Percentiles rank a stretch among this genome's conserved stretches.
phyloP scores from a whole-genome alignment of 2,888 invertebrate genomes.

The Odontothrips loti region DNA sequence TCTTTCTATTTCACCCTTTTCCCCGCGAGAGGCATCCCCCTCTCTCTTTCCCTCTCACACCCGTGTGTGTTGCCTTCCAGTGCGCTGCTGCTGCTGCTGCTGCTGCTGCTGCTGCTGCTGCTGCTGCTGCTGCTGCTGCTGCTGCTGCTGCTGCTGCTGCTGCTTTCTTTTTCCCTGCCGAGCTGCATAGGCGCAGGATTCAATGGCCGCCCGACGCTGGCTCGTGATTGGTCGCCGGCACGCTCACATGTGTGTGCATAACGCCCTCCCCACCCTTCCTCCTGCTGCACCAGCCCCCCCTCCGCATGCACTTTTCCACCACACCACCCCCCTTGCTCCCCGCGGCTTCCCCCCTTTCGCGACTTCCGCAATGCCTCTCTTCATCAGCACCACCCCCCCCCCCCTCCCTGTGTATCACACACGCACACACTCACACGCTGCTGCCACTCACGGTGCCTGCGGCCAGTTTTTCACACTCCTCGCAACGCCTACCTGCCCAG shows the following conservation, averaged over 20 bases:
- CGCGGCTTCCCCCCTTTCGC: not conserved
- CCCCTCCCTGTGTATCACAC: not conserved
- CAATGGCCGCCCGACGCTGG: not conserved
- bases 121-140: too few relatives aligned
- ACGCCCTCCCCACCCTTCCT: not conserved
- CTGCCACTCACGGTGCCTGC: not conserved
- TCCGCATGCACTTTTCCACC: not conserved
- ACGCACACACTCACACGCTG: not conserved
- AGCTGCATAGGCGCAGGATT: slow-evolving; percentile 8
- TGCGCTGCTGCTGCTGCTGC: too few relatives aligned
- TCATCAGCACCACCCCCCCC: not conserved
- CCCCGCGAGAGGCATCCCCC: not conserved
- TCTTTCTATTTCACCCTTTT: not conserved
- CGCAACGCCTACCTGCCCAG: not conserved
- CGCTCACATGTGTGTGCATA: not conserved
- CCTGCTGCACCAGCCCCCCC: not conserved
- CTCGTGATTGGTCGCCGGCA: slow-evolving; percentile 4
- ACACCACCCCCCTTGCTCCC: not conserved
- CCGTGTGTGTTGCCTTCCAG: not conserved
- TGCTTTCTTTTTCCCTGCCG: not conserved
- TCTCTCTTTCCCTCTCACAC: not conserved
- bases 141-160: too few relatives aligned
- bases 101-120: too few relatives aligned
- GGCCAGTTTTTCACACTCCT: not conserved
- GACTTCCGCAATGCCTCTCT: slow-evolving; percentile 24